Conservation (phyloP, 1,140 invertebrate genomes). For the Macrobrachium nipponense region DNA sequence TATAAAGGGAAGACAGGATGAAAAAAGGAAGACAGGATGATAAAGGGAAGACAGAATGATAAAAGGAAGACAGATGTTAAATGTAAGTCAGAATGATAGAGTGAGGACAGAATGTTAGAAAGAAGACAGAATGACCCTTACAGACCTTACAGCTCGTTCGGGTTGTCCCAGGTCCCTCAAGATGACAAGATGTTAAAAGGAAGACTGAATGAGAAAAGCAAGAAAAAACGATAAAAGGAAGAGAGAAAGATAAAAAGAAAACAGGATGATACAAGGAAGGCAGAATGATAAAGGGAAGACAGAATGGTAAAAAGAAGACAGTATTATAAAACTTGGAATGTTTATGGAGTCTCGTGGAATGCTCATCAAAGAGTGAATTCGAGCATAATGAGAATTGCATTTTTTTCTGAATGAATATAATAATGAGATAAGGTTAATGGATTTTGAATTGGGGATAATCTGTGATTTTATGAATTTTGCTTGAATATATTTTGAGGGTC, state of each 20-base stretch:
- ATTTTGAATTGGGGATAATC: too few species aligned
- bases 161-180: too few species aligned
- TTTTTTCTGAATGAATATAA: too few species aligned
- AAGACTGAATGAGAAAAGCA: not conserved
- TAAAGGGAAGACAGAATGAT: not conserved
- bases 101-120: not conserved
- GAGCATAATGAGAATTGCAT: too few species aligned
- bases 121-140: not conserved
- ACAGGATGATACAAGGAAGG: not conserved
- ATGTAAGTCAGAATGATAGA: too few species aligned
- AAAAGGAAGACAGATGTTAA: too few species aligned
- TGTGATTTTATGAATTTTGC: too few species aligned
- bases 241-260: not conserved
- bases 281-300: not conserved
- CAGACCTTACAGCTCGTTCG: too few species aligned
- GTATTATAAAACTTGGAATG: not conserved
- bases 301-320: not conserved
- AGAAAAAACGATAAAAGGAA: not conserved
- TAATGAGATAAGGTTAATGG: too few species aligned
- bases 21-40: not conserved
- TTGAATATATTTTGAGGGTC: too few species aligned
- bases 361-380: too few species aligned
- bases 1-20: not conserved
- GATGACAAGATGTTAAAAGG: not conserved
- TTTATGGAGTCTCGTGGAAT: too few species aligned